These are phyloP conservation scores for Esox niger DNA, from an alignment of 2,113 vertebrate species.

Conservation along the genomic window DNA sequence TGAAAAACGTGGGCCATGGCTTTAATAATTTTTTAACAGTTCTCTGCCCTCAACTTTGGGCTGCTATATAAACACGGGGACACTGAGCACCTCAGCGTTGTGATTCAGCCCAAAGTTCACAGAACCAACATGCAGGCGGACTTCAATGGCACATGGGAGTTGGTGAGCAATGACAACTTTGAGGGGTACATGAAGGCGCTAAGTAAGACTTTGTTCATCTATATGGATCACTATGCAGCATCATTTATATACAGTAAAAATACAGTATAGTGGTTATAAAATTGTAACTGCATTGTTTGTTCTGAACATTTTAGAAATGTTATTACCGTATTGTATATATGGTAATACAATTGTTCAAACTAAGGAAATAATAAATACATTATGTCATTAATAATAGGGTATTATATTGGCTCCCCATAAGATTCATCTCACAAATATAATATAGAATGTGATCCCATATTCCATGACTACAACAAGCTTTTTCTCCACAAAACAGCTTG, in stretches of 20 bases:
- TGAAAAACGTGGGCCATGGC: constrained; percentile 21
- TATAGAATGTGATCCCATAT: no score
- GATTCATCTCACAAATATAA: no score
- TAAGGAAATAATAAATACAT: no score
- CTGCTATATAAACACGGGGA: constrained; percentile 44
- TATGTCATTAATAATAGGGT: no score
- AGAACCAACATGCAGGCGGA: constrained; percentile 78
- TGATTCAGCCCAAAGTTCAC: constrained; percentile 25
- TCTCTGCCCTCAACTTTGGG: constrained; percentile 40
- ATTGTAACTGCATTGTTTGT: no score
- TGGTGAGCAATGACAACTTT: constrained; percentile 85
- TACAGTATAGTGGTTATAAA: no score
- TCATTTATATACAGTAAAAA: not conserved
- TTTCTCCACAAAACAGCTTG: no score
- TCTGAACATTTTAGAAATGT: no score
- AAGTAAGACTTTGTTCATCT: constrained; percentile 71
- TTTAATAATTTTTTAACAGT: constrained; percentile 52
- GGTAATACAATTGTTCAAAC: no score
- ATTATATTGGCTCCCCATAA: no score
- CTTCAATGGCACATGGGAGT: constrained; percentile 86
- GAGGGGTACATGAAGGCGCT: constrained; percentile 89
- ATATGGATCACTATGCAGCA: not conserved
- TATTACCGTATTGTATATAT: no score
- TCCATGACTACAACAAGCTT: no score
- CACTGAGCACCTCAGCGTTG: constrained; percentile 26